Conservation (phyloP, 2,888 invertebrate species). For the Carterocephalus palaemon region DNA sequence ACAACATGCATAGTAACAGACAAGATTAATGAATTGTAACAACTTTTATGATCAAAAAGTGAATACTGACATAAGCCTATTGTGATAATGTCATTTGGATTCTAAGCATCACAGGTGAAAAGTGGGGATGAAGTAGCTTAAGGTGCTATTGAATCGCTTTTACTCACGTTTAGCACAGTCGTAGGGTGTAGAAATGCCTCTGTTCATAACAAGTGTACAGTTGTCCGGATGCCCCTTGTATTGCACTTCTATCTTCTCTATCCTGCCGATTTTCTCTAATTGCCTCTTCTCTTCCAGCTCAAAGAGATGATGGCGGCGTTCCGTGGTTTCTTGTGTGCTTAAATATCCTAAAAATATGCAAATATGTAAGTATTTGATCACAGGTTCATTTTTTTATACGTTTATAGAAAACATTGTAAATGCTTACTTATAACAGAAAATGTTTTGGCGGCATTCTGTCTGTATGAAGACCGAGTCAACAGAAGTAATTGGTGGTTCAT, state of each 20-base stretch:
- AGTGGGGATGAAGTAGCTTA: no score
- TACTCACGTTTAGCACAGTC: constrained; percentile 94
- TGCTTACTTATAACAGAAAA: constrained; percentile 5
- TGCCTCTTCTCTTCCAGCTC: constrained; percentile 87
- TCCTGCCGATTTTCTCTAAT: constrained; percentile 84
- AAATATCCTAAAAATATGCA: constrained; percentile 57
- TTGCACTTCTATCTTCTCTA: constrained; percentile 94
- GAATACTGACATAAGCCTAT: no score
- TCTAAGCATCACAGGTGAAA: no score
- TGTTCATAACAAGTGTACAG: constrained; percentile 92
- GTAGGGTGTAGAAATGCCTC: constrained; percentile 92
- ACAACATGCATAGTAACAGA: no score
- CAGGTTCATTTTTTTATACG: neutral
- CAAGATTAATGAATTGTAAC: no score
- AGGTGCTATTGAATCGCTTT: no score
- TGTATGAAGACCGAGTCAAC: neutral
- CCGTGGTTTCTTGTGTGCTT: constrained; percentile 73
- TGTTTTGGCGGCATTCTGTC: constrained; percentile 8
- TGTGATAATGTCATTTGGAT: no score
- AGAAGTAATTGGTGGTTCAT: constrained; percentile 15
- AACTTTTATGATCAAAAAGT: no score
- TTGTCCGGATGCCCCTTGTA: constrained; percentile 87
- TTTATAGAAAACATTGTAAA: no score
- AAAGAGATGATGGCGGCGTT: constrained; percentile 85
- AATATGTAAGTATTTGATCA: constrained; percentile 1